These are phyloP conservation scores for Pluvialis apricaria DNA, from an alignment of 2,113 vertebrate species.

Conservation along the genomic window DNA sequence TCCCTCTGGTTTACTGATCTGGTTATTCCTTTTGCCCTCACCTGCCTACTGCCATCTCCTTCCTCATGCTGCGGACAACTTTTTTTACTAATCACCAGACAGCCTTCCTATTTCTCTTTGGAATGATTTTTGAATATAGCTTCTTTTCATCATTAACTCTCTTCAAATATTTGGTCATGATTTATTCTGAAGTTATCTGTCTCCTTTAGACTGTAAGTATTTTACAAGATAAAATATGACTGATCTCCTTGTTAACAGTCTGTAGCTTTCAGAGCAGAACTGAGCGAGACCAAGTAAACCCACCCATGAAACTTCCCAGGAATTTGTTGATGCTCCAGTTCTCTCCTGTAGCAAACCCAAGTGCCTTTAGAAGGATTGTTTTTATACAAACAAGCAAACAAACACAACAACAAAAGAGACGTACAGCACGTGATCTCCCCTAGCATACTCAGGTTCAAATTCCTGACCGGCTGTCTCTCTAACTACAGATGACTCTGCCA, in stretches of 20 bases:
- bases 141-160: not conserved
- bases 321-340: not conserved
- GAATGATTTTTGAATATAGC: not conserved
- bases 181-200: not conserved
- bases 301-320: not conserved
- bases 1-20: not conserved
- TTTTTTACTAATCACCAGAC: not conserved
- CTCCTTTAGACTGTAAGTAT: not conserved
- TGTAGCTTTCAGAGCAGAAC: not conserved
- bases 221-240: not conserved
- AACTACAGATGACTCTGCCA: not conserved
- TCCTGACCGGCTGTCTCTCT: not conserved
- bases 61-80: not conserved
- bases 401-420: not conserved
- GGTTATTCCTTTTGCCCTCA: not conserved
- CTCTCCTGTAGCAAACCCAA: not conserved
- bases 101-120: not conserved
- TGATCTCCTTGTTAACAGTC: not conserved
- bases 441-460: not conserved
- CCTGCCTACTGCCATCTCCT: not conserved
- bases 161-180: not conserved
- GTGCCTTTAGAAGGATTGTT: not conserved
- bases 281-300: rapidly evolving
- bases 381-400: not conserved
- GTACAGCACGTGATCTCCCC: not conserved